phyloP scores from a whole-genome alignment of 2,113 vertebrate species.

The Corythornis madagascariensis region DNA sequence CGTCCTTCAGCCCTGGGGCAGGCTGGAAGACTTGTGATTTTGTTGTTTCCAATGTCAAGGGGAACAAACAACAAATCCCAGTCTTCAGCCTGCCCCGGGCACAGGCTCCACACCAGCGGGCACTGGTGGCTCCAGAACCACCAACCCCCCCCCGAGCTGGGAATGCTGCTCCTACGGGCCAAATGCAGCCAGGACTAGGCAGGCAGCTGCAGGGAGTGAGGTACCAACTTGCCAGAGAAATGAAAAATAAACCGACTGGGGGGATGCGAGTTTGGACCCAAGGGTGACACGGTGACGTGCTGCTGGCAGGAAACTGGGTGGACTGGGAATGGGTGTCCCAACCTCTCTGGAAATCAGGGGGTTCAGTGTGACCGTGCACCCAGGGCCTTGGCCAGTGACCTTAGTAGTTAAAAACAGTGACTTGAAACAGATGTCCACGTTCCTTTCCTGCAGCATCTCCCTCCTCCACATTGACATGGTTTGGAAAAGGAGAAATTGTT shows the following conservation, averaged over 20 bases:
- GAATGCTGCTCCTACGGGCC: not conserved
- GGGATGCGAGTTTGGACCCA: not conserved
- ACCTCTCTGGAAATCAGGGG: not conserved
- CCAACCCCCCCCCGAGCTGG: not conserved
- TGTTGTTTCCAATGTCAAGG: not conserved
- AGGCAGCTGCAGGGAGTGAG: not conserved
- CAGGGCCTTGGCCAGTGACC: accelerated
- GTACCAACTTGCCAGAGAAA: not conserved
- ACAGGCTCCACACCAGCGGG: not conserved
- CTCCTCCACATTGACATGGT: not conserved
- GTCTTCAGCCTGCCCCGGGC: not conserved
- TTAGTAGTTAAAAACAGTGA: accelerated
- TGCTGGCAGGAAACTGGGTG: too few relatives aligned
- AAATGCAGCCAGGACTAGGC: accelerated
- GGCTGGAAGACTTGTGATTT: conserved; percentile 32
- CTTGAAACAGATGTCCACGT: not conserved
- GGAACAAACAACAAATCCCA: conserved; percentile 17
- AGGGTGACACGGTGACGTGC: accelerated
- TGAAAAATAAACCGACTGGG: not conserved
- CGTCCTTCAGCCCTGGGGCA: not conserved
- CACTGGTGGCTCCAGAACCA: accelerated
- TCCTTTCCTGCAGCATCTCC: not conserved
- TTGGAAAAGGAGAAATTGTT: not conserved
- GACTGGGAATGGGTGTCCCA: not conserved
- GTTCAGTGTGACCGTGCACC: not conserved